These are phyloP conservation scores for Valencia hispanica DNA, from an alignment of 2,797 vertebrate species.

Conservation along the genomic window DNA sequence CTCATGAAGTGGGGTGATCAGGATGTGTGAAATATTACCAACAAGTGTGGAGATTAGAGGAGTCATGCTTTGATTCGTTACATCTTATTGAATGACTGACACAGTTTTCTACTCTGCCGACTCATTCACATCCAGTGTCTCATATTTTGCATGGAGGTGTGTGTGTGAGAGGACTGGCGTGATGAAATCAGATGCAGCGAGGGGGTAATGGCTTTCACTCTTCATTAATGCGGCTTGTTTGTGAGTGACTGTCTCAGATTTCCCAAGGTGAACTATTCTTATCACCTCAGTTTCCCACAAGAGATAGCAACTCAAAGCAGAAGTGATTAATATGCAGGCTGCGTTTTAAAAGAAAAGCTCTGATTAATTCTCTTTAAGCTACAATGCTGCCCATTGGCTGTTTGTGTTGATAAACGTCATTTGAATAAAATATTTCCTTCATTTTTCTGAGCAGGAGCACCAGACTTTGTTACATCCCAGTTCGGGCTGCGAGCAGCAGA, in stretches of 20 bases:
- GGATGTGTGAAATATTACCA: conserved; percentile 73
- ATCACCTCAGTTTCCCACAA: conserved; percentile 62
- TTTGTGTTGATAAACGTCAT: conserved; percentile 78
- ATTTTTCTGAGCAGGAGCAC: conserved; percentile 60
- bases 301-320: conserved; percentile 68
- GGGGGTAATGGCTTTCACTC: conserved; percentile 79
- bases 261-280: conserved; percentile 79
- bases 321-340: conserved; percentile 77
- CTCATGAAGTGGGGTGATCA: conserved; percentile 69
- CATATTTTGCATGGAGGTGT: conserved; percentile 54
- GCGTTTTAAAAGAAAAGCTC: conserved; percentile 75
- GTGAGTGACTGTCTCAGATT: conserved; percentile 79
- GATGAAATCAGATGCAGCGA: conserved; percentile 74
- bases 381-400: conserved; percentile 76
- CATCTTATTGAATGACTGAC: conserved; percentile 77
- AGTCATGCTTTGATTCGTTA: conserved; percentile 72
- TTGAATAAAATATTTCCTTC: conserved; percentile 75
- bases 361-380: conserved; percentile 82
- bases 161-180: conserved; percentile 30
- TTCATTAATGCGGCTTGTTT: conserved; percentile 83
- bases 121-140: conserved; percentile 68
- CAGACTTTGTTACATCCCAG: conserved; percentile 46
- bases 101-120: conserved; percentile 68
- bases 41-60: conserved; percentile 75
- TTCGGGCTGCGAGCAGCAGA: conserved; percentile 71